Percentiles rank a stretch among this genome's conserved stretches.
These are phyloP conservation scores for Mycalesis mineus DNA, from an alignment of 2,888 invertebrate genomes.

Conservation along the genomic window DNA sequence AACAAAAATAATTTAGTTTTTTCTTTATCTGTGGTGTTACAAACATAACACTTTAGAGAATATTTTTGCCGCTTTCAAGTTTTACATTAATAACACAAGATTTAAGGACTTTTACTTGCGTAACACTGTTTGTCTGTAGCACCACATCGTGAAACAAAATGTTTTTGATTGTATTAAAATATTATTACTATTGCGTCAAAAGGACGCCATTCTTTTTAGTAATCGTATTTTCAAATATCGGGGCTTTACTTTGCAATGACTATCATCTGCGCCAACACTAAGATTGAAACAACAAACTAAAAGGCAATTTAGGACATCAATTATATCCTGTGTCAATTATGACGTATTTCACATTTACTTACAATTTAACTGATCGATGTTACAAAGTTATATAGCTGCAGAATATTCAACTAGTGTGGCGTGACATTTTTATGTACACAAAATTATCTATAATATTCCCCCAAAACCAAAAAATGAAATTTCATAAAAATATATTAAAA, in stretches of 20 bases:
- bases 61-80: too few species aligned
- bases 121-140: too few species aligned
- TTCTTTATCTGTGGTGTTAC: not conserved
- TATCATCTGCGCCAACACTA: not conserved
- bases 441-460: not conserved
- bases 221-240: too few species aligned
- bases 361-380: not conserved
- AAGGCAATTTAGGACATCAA: not conserved
- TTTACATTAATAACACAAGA: too few species aligned
- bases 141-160: too few species aligned
- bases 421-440: too few species aligned
- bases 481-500: constrained; percentile 18
- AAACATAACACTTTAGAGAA: not conserved
- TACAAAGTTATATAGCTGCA: too few species aligned
- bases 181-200: too few species aligned
- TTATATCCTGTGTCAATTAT: not conserved
- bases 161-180: too few species aligned
- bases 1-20: not conserved
- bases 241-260: not conserved
- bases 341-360: not conserved
- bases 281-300: not conserved
- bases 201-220: too few species aligned
- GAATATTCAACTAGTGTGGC: too few species aligned
- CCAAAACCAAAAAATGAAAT: not conserved
- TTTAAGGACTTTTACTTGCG: too few species aligned